Conservation (phyloP, 23 tunicate genomes). For the Corella eumyota region DNA sequence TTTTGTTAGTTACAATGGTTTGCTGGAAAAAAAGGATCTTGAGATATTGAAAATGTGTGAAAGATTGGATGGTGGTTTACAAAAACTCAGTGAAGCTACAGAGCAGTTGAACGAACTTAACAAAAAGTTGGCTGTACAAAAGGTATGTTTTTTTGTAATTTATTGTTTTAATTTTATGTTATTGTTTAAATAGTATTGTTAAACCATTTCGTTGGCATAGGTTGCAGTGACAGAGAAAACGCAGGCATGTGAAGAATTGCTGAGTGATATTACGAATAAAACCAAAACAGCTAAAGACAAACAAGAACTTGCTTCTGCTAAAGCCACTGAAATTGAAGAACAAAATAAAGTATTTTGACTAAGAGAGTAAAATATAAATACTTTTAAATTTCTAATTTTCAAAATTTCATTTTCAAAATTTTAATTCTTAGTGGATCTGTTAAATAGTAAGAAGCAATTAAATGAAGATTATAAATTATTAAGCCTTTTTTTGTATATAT, state of each 20-base stretch:
- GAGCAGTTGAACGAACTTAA: conserved; percentile 94
- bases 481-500: too few species aligned
- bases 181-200: too few species aligned
- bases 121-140: conserved; percentile 95
- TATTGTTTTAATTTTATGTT: too few species aligned
- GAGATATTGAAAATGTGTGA: conserved; percentile 96
- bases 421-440: too few species aligned
- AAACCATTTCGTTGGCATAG: conserved; percentile 5
- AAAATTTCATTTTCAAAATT: too few species aligned
- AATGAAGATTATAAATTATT: too few species aligned
- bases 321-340: conserved; percentile 96
- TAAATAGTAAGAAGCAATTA: too few species aligned
- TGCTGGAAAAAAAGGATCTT: conserved; percentile 91
- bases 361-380: too few species aligned
- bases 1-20: conserved; percentile 47
- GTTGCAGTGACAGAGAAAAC: conserved; percentile 98
- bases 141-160: conserved; percentile 38
- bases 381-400: too few species aligned
- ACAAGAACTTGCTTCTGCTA: conserved; percentile 91
- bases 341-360: conserved; percentile 57
- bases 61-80: conserved; percentile 95
- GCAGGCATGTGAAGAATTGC: conserved; percentile 79
- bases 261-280: conserved; percentile 81
- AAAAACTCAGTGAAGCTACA: conserved; percentile 91
- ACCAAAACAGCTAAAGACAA: conserved; percentile 83